These are phyloP conservation scores for Acromyrmex heyeri DNA, from an alignment of 1,140 invertebrate genomes.

Conservation along the genomic window DNA sequence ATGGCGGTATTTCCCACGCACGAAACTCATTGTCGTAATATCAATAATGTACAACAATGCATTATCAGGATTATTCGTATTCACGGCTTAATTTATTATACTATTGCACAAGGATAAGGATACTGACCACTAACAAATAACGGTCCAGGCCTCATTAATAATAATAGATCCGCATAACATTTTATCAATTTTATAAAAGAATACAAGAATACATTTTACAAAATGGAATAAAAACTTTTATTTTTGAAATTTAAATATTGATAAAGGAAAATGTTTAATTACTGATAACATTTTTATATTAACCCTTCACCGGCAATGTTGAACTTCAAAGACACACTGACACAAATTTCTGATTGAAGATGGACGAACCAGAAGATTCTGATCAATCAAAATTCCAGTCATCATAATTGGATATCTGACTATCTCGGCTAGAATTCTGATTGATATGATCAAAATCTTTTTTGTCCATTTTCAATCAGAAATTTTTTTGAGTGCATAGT, in stretches of 20 bases:
- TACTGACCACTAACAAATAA: slow-evolving; percentile 22
- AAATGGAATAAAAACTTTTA: neutral
- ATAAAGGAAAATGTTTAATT: neutral
- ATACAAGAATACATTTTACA: too few relatives aligned
- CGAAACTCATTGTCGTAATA: slow-evolving; percentile 61
- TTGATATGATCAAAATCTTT: too few relatives aligned
- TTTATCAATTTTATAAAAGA: slow-evolving; percentile 2
- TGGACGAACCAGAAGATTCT: too few relatives aligned
- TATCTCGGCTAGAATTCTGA: too few relatives aligned
- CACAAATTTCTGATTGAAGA: too few relatives aligned
- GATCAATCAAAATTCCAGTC: too few relatives aligned
- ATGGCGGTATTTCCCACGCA: slow-evolving; percentile 58
- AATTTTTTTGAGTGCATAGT: too few relatives aligned
- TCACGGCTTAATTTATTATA: slow-evolving; percentile 60
- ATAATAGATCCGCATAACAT: slow-evolving; percentile 19
- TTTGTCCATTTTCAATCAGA: too few relatives aligned
- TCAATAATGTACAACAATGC: slow-evolving; percentile 55
- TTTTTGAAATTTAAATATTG: neutral
- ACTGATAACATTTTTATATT: neutral
- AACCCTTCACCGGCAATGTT: too few relatives aligned
- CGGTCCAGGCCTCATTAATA: slow-evolving; percentile 18
- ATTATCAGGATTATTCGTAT: slow-evolving; percentile 63
- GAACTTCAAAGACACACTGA: too few relatives aligned
- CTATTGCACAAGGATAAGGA: slow-evolving; percentile 43
- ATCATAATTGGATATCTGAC: too few relatives aligned